Evolutionary conservation across 2,888 invertebrate species (phyloP).

Genomic region (Cistogaster globosa): DNA sequence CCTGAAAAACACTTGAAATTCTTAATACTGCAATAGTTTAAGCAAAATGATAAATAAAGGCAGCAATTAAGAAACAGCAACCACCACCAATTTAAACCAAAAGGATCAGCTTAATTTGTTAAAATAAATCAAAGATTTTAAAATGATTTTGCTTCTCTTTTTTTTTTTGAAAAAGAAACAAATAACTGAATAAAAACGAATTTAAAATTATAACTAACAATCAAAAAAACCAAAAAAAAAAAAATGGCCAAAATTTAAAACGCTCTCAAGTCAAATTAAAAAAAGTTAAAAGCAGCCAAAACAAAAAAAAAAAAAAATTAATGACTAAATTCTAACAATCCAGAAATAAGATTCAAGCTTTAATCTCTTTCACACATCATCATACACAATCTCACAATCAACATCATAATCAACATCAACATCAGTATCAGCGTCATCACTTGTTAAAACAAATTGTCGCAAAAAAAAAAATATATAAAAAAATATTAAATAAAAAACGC

Average conservation of each 20-base stretch:
- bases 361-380: neutral
- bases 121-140: conserved; percentile 43
- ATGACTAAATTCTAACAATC: conserved; percentile 14
- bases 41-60: conserved; percentile 3
- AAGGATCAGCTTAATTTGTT: conserved; percentile 31
- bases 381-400: neutral
- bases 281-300: conserved; percentile 8
- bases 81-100: conserved; percentile 1
- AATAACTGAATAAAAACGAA: conserved; percentile 26
- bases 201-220: conserved; percentile 42
- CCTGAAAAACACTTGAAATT: neutral
- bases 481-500: neutral
- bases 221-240: conserved; percentile 13
- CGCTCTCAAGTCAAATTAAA: conserved; percentile 5
- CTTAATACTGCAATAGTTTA: neutral
- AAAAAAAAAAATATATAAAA: too few species aligned
- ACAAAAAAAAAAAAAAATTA: conserved; percentile 8
- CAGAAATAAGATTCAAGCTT: neutral
- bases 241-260: conserved; percentile 34
- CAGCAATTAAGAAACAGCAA: conserved; percentile 6
- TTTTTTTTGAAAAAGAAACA: neutral
- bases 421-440: neutral
- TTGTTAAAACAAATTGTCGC: neutral
- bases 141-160: neutral
- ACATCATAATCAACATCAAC: neutral